Conservation (phyloP, 2,797 vertebrate species). For the Platalea minor region DNA sequence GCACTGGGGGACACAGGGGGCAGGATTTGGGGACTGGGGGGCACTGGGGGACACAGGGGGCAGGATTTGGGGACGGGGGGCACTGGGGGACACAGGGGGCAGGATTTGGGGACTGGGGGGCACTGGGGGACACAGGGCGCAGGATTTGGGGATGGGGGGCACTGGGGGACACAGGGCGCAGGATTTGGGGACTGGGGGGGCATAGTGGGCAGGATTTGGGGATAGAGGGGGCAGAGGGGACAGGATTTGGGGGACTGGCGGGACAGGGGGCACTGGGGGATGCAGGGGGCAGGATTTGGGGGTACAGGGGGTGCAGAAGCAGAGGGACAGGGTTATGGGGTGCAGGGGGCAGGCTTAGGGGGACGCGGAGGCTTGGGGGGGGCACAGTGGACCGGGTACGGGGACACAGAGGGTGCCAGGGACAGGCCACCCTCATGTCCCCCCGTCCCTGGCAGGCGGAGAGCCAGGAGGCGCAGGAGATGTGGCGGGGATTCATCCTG, state of each 20-base stretch:
- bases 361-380: not conserved
- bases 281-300: not conserved
- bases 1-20: too few species aligned
- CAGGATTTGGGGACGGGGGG: not conserved
- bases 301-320: not conserved
- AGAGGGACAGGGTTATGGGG: not conserved
- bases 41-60: too few species aligned
- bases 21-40: too few species aligned
- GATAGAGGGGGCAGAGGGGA: not conserved
- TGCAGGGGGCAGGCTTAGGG: not conserved
- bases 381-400: not conserved
- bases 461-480: conserved; percentile 79
- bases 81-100: not conserved
- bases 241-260: not conserved
- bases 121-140: too few species aligned
- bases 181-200: too few species aligned
- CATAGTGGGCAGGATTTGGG: not conserved
- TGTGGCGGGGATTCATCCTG: conserved; percentile 86
- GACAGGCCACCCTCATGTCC: not conserved
- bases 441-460: conserved; percentile 66
- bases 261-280: not conserved
- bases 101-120: not conserved
- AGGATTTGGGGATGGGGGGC: too few species aligned
- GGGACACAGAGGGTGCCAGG: not conserved
- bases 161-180: too few species aligned